These are phyloP conservation scores for Lasiommata megera DNA, from an alignment of 2,888 invertebrate species.

Conservation along the genomic window DNA sequence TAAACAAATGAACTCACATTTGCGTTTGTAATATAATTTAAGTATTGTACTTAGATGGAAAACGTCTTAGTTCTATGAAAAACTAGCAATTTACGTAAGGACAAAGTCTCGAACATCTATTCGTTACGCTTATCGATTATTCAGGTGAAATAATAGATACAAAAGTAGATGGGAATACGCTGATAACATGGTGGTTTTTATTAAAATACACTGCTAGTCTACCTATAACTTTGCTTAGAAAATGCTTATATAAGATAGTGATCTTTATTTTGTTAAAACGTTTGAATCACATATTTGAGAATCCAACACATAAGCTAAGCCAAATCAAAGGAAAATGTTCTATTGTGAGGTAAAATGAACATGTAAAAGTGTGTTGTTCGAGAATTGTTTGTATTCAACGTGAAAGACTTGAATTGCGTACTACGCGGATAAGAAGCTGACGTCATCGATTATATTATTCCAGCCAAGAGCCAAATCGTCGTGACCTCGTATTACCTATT, in stretches of 20 bases:
- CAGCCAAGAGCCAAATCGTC: no score
- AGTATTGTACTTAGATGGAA: no score
- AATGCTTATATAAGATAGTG: background rate
- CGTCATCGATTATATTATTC: background rate
- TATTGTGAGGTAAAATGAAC: conserved; percentile 7
- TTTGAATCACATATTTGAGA: conserved; percentile 5
- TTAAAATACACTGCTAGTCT: background rate
- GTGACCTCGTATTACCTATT: no score
- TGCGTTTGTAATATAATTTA: no score
- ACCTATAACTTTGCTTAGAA: background rate
- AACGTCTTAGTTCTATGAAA: no score
- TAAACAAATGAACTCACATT: no score
- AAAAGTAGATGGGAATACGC: background rate
- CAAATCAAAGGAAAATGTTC: conserved; percentile 3
- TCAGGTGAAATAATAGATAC: background rate
- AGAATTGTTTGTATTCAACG: background rate
- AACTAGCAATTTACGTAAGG: no score
- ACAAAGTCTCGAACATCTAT: no score
- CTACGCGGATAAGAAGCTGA: background rate
- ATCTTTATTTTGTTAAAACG: conserved; percentile 7
- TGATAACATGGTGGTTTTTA: background rate
- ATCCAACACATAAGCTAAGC: conserved; percentile 1
- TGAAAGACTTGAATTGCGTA: background rate
- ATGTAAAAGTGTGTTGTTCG: background rate
- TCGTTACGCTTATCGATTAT: background rate